phyloP scores from a whole-genome alignment of 2,113 vertebrate genomes.

The Thryonomys swinderianus region DNA sequence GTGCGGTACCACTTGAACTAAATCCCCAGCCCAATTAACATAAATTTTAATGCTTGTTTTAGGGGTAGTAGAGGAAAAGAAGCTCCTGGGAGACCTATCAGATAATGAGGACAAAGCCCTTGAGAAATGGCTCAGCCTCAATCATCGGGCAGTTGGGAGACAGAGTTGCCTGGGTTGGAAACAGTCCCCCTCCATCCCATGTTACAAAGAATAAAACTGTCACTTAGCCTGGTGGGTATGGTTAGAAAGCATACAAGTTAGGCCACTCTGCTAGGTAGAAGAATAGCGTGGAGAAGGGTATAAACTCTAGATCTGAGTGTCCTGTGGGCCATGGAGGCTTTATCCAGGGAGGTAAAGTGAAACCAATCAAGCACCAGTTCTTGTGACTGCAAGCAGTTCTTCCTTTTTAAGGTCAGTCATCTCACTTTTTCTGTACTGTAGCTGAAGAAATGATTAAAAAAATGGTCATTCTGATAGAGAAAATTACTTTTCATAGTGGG shows the following conservation, averaged over 20 bases:
- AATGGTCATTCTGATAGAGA: conserved; percentile 36
- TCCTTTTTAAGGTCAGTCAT: not conserved
- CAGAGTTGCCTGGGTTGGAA: not conserved
- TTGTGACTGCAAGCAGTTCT: not conserved
- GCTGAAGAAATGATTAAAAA: conserved; percentile 47
- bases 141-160: not conserved
- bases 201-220: not conserved
- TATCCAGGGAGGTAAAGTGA: not conserved
- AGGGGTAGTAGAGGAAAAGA: not conserved
- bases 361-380: not conserved
- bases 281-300: not conserved
- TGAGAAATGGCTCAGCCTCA: not conserved
- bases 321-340: not conserved
- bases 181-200: not conserved
- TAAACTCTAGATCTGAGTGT: conserved; percentile 33
- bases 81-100: not conserved
- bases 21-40: too few species aligned
- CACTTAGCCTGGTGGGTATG: not conserved
- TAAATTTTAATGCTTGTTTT: not conserved
- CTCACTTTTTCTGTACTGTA: conserved; percentile 20
- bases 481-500: conserved; percentile 52
- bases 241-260: not conserved
- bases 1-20: too few species aligned
- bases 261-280: not conserved
- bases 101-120: not conserved